Evolutionary conservation across 2,113 vertebrate genomes (phyloP).

Genomic region (Aegotheles bennettii): DNA sequence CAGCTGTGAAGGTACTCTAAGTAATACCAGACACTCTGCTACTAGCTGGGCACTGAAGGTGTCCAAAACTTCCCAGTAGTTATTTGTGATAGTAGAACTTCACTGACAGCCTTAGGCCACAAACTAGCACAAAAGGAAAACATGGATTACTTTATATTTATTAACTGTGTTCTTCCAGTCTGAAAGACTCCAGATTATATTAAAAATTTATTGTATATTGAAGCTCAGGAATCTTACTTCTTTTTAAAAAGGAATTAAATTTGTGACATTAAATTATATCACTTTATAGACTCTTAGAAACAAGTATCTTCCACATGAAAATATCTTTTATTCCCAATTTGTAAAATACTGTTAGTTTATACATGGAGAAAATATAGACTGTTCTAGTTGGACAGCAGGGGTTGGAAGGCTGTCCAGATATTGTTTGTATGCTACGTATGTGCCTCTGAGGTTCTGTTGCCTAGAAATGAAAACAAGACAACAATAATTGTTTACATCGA

Average conservation of each 20-base stretch:
- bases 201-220: not conserved
- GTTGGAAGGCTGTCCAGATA: not conserved
- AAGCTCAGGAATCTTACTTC: not conserved
- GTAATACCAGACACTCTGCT: not conserved
- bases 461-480: conserved; percentile 49
- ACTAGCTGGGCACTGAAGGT: not conserved
- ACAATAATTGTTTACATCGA: conserved; percentile 40
- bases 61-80: not conserved
- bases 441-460: conserved; percentile 31
- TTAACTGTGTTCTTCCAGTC: not conserved
- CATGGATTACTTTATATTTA: not conserved
- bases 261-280: not conserved
- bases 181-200: not conserved
- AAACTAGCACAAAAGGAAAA: not conserved
- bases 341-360: not conserved
- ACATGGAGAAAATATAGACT: not conserved
- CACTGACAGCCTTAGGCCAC: not conserved
- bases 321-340: not conserved
- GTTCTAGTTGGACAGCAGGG: not conserved
- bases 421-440: not conserved
- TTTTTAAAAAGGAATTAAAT: not conserved
- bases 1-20: not conserved
- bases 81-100: not conserved
- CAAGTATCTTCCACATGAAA: not conserved
- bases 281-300: not conserved